phyloP scores from a whole-genome alignment of 2,888 invertebrate genomes.

The Neocrepidodera transversa region DNA sequence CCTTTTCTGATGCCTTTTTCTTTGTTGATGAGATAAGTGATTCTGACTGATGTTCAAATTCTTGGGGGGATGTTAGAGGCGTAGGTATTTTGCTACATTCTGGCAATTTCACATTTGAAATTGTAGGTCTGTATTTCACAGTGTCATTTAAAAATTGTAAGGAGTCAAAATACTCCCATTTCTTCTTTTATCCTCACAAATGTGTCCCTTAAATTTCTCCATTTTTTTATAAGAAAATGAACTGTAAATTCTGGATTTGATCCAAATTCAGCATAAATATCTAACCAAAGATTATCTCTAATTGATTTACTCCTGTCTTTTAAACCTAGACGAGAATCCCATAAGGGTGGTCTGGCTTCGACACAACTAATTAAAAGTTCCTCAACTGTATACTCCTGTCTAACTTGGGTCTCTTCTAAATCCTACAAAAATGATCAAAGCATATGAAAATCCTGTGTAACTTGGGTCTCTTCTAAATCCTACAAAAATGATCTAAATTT shows the following conservation, averaged over 20 bases:
- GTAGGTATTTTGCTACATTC: too few species aligned
- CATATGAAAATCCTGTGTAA: too few species aligned
- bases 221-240: slow-evolving; percentile 18
- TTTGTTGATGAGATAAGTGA: too few species aligned
- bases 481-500: too few species aligned
- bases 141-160: slow-evolving; percentile 27
- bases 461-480: too few species aligned
- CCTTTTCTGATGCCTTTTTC: too few species aligned
- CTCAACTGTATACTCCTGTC: neutral
- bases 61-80: too few species aligned
- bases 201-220: slow-evolving; percentile 25
- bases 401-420: too few species aligned
- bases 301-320: slow-evolving; percentile 11
- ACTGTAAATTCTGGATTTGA: slow-evolving; percentile 1
- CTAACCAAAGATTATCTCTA: slow-evolving; percentile 12
- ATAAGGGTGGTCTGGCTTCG: neutral
- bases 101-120: too few species aligned
- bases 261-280: slow-evolving; percentile 6
- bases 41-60: too few species aligned
- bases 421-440: too few species aligned
- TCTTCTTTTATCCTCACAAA: slow-evolving; percentile 25
- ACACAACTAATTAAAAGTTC: neutral
- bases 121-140: slow-evolving; percentile 8
- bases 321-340: slow-evolving; percentile 7
- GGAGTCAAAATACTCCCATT: slow-evolving; percentile 27